phyloP scores from a whole-genome alignment of 2,113 vertebrate species.

The Cathartes aura region DNA sequence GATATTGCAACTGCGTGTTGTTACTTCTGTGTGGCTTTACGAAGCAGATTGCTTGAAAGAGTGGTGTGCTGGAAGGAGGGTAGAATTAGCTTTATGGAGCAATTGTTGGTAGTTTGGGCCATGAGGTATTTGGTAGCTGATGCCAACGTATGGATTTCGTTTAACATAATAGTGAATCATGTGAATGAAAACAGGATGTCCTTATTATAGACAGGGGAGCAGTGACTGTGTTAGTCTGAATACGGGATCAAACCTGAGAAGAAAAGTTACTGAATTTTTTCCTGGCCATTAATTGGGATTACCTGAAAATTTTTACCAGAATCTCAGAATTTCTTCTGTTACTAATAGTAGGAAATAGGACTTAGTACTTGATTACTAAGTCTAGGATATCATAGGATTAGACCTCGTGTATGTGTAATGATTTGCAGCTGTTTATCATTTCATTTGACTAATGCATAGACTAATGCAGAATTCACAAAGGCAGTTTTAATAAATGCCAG shows the following conservation, averaged over 20 bases:
- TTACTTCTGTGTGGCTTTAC: not conserved
- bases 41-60: not conserved
- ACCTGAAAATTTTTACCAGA: not conserved
- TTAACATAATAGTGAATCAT: not conserved
- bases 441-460: not conserved
- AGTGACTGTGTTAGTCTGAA: not conserved
- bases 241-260: not conserved
- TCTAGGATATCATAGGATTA: not conserved
- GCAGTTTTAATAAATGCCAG: not conserved
- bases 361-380: not conserved
- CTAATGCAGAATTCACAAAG: not conserved
- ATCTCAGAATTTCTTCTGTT: not conserved
- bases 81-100: not conserved
- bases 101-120: not conserved
- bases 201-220: not conserved
- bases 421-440: conserved; percentile 3
- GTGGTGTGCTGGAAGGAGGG: not conserved
- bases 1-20: fast-evolving
- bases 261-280: not conserved
- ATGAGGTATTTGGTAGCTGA: not conserved
- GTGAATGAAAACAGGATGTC: not conserved
- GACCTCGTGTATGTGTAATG: not conserved
- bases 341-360: not conserved
- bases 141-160: not conserved
- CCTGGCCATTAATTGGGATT: not conserved